These are phyloP conservation scores for Actinopyga echinites DNA, from an alignment of 53 echinoderm and acorn worm genomes.

Conservation along the genomic window DNA sequence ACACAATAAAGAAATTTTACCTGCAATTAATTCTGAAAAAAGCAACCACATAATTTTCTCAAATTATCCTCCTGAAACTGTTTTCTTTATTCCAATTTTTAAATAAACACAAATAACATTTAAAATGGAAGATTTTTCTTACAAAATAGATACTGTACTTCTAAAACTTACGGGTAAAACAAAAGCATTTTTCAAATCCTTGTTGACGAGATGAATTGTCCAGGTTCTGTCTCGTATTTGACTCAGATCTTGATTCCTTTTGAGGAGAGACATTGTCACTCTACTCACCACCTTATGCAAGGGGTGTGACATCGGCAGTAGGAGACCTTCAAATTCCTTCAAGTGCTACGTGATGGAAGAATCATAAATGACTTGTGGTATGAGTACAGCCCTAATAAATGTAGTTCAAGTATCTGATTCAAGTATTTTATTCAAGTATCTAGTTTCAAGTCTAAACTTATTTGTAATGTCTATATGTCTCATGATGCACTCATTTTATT, in stretches of 20 bases:
- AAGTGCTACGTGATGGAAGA: slow-evolving; percentile 48
- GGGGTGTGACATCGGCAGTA: slow-evolving; percentile 67
- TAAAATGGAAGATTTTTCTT: neutral
- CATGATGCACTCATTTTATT: too few relatives aligned
- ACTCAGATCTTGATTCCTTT: slow-evolving; percentile 71
- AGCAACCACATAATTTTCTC: neutral
- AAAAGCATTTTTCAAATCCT: slow-evolving; percentile 86
- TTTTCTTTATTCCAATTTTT: neutral
- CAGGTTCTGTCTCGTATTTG: slow-evolving; percentile 75
- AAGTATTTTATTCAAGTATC: too few relatives aligned
- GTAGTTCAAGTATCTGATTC: too few relatives aligned
- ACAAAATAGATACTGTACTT: neutral
- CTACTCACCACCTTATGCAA: slow-evolving; percentile 63
- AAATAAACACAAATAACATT: neutral
- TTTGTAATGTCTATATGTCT: too few relatives aligned
- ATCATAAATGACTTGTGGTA: too few relatives aligned
- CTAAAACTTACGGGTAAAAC: slow-evolving; percentile 77
- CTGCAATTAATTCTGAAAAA: too few relatives aligned
- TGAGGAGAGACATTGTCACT: slow-evolving; percentile 49
- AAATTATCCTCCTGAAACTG: too few relatives aligned
- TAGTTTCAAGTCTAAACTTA: too few relatives aligned
- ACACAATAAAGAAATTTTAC: too few relatives aligned
- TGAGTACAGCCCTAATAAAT: too few relatives aligned
- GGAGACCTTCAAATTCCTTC: slow-evolving; percentile 53
- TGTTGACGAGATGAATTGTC: slow-evolving; percentile 85